Evolutionary conservation across 2,797 vertebrate genomes (phyloP), one percentile per base, ranked within the genome.

Genomic region (Hippocampus kuda): DNA sequence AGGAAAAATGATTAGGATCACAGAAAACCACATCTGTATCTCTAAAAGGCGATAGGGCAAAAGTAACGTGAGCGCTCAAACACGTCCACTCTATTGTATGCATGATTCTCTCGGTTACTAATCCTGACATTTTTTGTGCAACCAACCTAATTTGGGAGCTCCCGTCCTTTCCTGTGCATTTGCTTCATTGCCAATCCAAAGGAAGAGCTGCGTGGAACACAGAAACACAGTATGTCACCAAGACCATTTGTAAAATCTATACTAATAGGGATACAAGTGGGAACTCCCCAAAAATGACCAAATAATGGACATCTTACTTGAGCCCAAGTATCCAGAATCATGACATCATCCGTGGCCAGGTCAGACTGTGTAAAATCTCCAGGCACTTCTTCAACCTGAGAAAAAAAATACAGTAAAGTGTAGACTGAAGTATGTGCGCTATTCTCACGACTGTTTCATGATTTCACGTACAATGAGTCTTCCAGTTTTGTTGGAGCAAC

Each of bases 401-500:
- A 27, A 11, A 2, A 51, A 13, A 46, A 13, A 46, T 1, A 46
- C 44, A 46, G 30, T 5, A 51, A 13, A 5, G 10, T 5, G 30
- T 13, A 59, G 2, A 16, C 15, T 16, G 12, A 26, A 13, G 11
- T 30, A 46, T 12, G 12, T 13, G 44, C 13, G 20, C 7, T 27
- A 24, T 42, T n/a, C 7, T 42, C 1, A 0, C 15, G 3, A 60
- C 38, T 41, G 10, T 22, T 15, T 46, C 16, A 11, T 27, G 42
- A 65, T 49, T 18, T 20, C 20, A 87, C 91, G 88, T 79, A 93
- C 92, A 24, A 26, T 72, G 22, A 93, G 88, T 68, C 86, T 82
- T 54, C 92, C 92, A 0, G 84, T 90, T 84, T 92, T 93, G 87
- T 93, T 92, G 82, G 91, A 91, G 85, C 92, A 93, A 75, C 91